Conservation (phyloP, 1,140 invertebrate species). For the Drosophila mojavensis region DNA sequence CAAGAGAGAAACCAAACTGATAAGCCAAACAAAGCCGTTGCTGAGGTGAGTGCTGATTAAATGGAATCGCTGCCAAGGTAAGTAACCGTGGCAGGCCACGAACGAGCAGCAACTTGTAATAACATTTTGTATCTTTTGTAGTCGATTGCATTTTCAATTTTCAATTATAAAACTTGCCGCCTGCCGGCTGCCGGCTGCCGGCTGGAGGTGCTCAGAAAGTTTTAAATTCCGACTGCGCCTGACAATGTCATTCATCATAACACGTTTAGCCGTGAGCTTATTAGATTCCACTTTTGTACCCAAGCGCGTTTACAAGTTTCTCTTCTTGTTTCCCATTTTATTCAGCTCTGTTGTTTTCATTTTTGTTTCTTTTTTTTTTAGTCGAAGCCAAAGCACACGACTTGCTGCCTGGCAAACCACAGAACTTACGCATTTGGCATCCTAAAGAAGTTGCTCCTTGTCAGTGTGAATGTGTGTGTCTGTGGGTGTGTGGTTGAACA, state of each 20-base stretch:
- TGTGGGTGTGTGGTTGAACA: conserved; percentile 14
- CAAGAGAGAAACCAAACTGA: background rate
- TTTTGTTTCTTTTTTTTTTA: conserved; percentile 24
- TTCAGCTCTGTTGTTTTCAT: conserved; percentile 23
- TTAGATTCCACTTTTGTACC: conserved; percentile 81
- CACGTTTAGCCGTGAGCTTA: conserved; percentile 82
- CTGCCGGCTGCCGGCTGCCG: background rate
- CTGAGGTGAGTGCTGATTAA: background rate
- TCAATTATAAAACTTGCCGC: conserved; percentile 62
- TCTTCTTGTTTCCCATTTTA: conserved; percentile 54
- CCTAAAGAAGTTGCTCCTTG: conserved; percentile 45
- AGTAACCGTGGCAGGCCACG: conserved; percentile 1
- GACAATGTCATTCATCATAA: conserved; percentile 82
- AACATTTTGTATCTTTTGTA: conserved; percentile 7
- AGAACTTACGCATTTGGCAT: conserved; percentile 69
- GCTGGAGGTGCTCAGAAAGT: conserved; percentile 36
- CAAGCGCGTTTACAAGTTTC: conserved; percentile 78
- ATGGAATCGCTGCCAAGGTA: conserved; percentile 6
- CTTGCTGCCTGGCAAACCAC: conserved; percentile 47
- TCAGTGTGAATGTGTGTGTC: conserved; percentile 8
- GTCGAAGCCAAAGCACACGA: conserved; percentile 60
- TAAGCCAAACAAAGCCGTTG: background rate
- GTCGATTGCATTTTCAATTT: conserved; percentile 57
- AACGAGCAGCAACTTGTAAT: conserved; percentile 2
- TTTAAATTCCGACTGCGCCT: conserved; percentile 74